phyloP scores from a whole-genome alignment of 2,113 vertebrate genomes.

The Gambusia holbrooki region DNA sequence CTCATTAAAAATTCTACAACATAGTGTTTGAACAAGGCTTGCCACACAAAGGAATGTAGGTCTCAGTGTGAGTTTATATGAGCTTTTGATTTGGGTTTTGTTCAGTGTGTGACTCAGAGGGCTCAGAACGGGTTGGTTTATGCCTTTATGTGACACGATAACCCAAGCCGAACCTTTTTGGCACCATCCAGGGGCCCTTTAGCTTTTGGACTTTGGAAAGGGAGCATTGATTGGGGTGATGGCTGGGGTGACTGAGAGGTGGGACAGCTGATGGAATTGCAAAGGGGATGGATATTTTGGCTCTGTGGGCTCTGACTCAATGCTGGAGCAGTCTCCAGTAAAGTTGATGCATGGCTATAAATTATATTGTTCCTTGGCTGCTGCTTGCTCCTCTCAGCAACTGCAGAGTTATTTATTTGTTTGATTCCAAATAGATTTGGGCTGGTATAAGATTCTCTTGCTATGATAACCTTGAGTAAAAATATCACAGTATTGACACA shows the following conservation, averaged over 20 bases:
- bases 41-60: constrained; percentile 43
- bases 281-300: constrained; percentile 77
- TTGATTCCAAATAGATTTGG: constrained; percentile 66
- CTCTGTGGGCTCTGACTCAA: constrained; percentile 76
- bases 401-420: constrained; percentile 80
- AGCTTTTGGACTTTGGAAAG: constrained; percentile 62
- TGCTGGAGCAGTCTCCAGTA: constrained; percentile 75
- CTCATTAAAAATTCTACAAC: constrained; percentile 66
- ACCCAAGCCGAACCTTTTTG: constrained; percentile 56
- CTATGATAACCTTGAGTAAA: background rate
- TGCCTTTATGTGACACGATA: constrained; percentile 60
- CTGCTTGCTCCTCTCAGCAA: constrained; percentile 80
- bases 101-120: constrained; percentile 44
- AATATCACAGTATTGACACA: background rate
- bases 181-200: constrained; percentile 48
- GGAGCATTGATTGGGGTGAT: constrained; percentile 62
- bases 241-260: constrained; percentile 65
- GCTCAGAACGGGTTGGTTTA: constrained; percentile 55
- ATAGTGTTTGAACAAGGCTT: constrained; percentile 59
- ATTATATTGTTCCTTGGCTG: constrained; percentile 82
- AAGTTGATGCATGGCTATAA: constrained; percentile 83
- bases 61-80: constrained; percentile 48
- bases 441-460: background rate
- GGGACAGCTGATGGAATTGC: constrained; percentile 66
- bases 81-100: constrained; percentile 46